A percentile compares a stretch with the other conserved stretches of the same genome.
phyloP scores from a whole-genome alignment of 1,140 invertebrate genomes.

The Cydia pomonella region DNA sequence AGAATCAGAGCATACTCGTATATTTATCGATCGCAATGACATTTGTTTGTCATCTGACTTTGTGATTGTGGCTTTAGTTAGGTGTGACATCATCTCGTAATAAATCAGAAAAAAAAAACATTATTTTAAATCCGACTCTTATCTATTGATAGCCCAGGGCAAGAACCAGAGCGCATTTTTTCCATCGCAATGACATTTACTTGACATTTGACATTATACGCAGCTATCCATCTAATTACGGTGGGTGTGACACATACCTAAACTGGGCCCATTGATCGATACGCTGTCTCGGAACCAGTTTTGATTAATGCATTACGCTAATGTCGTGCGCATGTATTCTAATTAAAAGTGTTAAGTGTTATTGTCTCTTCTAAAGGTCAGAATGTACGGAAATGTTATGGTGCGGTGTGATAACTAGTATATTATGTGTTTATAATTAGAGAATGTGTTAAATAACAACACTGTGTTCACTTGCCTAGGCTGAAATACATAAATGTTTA shows the following conservation, averaged over 20 bases:
- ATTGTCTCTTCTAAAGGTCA: constrained; percentile 35
- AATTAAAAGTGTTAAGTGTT: constrained; percentile 47
- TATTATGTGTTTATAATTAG: background rate
- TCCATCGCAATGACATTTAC: constrained; percentile 65
- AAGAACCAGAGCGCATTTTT: constrained; percentile 6
- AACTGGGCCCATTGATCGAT: constrained; percentile 67
- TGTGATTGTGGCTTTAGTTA: constrained; percentile 21
- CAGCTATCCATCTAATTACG: constrained; percentile 66
- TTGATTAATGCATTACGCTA: constrained; percentile 45
- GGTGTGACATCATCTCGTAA: no score
- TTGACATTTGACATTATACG: constrained; percentile 67
- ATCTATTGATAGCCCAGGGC: background rate
- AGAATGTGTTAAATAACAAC: background rate
- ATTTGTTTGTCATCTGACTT: constrained; percentile 72
- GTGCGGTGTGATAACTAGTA: background rate
- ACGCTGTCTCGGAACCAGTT: constrained; percentile 45
- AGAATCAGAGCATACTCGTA: no score
- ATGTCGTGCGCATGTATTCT: constrained; percentile 44
- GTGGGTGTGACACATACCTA: constrained; percentile 72
- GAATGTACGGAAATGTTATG: constrained; percentile 34
- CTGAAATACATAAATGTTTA: no score
- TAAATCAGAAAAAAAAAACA: no score
- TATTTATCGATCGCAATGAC: constrained; percentile 44
- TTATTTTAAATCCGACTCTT: no score
- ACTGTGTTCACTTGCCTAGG: no score